Percentiles rank a stretch among this genome's conserved stretches.
These are phyloP conservation scores for Scytalopus superciliaris DNA, from an alignment of 2,113 vertebrate genomes.

Conservation along the genomic window DNA sequence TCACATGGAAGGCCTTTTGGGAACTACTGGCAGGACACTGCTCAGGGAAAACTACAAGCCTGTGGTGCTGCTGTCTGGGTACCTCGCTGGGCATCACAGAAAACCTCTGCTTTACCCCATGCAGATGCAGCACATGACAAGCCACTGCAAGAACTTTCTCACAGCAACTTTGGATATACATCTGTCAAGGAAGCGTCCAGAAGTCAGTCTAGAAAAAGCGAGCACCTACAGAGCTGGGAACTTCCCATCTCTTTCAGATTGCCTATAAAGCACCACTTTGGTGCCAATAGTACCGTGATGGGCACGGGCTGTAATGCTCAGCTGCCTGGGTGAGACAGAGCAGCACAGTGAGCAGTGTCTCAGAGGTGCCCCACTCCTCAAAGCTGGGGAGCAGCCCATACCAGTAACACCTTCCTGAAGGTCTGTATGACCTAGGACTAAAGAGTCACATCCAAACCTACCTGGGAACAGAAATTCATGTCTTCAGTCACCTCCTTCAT, in stretches of 20 bases:
- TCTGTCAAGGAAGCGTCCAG: neutral
- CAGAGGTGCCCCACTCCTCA: neutral
- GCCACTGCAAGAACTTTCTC: neutral
- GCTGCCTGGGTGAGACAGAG: neutral
- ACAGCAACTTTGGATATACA: neutral
- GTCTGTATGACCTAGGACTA: neutral
- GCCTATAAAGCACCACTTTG: neutral
- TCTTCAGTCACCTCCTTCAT: fast-evolving
- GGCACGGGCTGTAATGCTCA: fast-evolving
- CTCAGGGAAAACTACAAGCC: neutral
- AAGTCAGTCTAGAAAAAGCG: neutral
- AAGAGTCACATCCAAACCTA: neutral
- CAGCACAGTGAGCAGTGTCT: neutral
- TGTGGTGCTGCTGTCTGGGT: neutral
- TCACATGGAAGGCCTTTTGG: neutral
- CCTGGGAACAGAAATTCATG: neutral
- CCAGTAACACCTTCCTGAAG: neutral
- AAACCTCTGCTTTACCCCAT: neutral
- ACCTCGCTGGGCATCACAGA: neutral
- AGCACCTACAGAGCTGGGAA: neutral
- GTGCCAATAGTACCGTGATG: fast-evolving
- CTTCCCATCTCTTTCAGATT: neutral
- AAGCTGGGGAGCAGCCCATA: neutral
- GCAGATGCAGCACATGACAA: neutral
- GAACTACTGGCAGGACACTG: neutral